phyloP scores from a whole-genome alignment of 1,140 invertebrate species.

The Lutraria rhynchaena region DNA sequence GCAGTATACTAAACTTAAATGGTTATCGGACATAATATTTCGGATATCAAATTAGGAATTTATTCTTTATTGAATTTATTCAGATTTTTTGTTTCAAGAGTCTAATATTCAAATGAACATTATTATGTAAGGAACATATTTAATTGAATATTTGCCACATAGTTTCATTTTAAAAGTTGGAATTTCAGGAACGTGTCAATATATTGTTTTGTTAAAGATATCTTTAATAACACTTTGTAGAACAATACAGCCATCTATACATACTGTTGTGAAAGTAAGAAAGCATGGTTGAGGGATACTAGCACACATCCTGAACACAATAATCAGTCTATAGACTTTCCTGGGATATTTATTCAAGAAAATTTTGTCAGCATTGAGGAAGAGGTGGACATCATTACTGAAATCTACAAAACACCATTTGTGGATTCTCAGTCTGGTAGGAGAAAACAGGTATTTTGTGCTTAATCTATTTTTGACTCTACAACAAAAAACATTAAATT shows the following conservation, averaged over 20 bases:
- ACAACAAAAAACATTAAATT: too few species aligned
- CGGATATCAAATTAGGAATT: too few species aligned
- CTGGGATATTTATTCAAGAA: slow-evolving; percentile 82
- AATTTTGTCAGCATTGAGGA: slow-evolving; percentile 91
- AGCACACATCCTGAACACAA: slow-evolving; percentile 50
- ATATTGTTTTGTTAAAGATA: slow-evolving; percentile 39
- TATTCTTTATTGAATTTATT: too few species aligned
- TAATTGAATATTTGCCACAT: too few species aligned
- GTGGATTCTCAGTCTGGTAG: slow-evolving; percentile 96
- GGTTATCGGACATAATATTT: too few species aligned
- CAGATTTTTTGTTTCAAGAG: too few species aligned
- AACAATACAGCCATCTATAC: slow-evolving; percentile 1
- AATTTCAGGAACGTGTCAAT: not conserved
- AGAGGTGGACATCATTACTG: slow-evolving; percentile 86
- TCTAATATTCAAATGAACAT: too few species aligned
- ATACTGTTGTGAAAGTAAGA: slow-evolving; percentile 58
- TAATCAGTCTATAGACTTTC: slow-evolving; percentile 64
- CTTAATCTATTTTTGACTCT: too few species aligned
- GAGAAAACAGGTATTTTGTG: slow-evolving; percentile 94
- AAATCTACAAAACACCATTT: slow-evolving; percentile 93
- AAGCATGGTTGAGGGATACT: slow-evolving; percentile 35
- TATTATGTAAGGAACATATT: too few species aligned
- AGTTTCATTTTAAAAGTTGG: not conserved
- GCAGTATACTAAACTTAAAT: too few species aligned
- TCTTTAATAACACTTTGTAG: slow-evolving; percentile 33